Percentiles rank a stretch among this genome's conserved stretches.
phyloP scores from a whole-genome alignment of 1,140 invertebrate genomes.

The Nasonia giraulti region DNA sequence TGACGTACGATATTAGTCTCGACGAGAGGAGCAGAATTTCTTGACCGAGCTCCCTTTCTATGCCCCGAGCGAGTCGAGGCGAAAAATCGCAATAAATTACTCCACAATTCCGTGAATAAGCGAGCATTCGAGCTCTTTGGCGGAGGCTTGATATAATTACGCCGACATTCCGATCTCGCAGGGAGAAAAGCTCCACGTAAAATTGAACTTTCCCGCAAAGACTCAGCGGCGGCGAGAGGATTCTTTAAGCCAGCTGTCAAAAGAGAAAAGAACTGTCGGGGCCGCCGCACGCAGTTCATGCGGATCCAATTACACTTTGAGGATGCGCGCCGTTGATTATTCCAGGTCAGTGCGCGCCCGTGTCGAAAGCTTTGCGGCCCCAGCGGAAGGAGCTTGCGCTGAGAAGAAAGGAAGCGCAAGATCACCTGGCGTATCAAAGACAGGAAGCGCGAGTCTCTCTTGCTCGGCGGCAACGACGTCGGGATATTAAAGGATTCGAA shows the following conservation, averaged over 20 bases:
- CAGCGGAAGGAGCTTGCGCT: neutral
- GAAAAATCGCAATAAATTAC: too few relatives aligned
- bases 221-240: neutral
- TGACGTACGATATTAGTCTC: neutral
- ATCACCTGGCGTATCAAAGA: slow-evolving; percentile 39
- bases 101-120: too few relatives aligned
- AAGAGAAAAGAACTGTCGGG: neutral
- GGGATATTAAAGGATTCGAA: slow-evolving; percentile 24
- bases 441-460: slow-evolving; percentile 14
- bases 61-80: too few relatives aligned
- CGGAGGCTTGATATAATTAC: neutral
- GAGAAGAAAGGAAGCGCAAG: slow-evolving; percentile 29
- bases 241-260: neutral
- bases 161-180: neutral
- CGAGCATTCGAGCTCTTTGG: too few relatives aligned
- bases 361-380: slow-evolving; percentile 52
- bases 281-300: slow-evolving; percentile 57
- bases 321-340: slow-evolving; percentile 61
- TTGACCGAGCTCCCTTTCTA: too few relatives aligned
- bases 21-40: too few relatives aligned
- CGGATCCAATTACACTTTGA: slow-evolving; percentile 68
- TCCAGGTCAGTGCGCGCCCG: slow-evolving; percentile 58
- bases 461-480: neutral
- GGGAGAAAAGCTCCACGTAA: neutral
- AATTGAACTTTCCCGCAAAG: neutral